A percentile compares a stretch with the other conserved stretches of the same genome.
phyloP scores from a whole-genome alignment of 2,113 vertebrate genomes.

The Alligator mississippiensis region DNA sequence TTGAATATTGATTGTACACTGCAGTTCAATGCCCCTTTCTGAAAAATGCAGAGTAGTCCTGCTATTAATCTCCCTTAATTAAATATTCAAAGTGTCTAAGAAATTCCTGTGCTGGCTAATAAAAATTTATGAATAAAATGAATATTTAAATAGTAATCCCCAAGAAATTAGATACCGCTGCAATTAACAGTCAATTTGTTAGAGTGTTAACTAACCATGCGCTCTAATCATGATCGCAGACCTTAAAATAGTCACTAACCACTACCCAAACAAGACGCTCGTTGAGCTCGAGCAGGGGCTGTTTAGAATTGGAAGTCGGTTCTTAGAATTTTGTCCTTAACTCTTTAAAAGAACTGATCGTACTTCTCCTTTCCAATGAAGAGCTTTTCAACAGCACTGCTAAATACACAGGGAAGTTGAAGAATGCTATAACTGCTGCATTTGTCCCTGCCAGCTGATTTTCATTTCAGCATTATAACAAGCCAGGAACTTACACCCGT shows the following conservation, averaged over 20 bases:
- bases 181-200: conserved; percentile 72
- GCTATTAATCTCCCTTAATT: conserved; percentile 75
- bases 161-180: conserved; percentile 66
- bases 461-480: not conserved
- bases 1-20: conserved; percentile 62
- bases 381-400: not conserved
- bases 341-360: not conserved
- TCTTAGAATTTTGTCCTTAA: not conserved
- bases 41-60: conserved; percentile 40
- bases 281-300: not conserved
- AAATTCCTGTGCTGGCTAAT: conserved; percentile 67
- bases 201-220: conserved; percentile 59
- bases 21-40: conserved; percentile 45
- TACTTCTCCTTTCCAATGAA: not conserved
- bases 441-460: not conserved
- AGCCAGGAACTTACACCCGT: not conserved
- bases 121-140: conserved; percentile 75
- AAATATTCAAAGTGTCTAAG: conserved; percentile 71
- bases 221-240: conserved; percentile 42
- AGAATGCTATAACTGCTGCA: not conserved
- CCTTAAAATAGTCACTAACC: conserved; percentile 62
- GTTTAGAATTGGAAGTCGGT: not conserved
- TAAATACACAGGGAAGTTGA: not conserved
- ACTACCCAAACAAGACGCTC: not conserved
- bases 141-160: conserved; percentile 70